These are phyloP conservation scores for Ctenicera cuprea DNA, from an alignment of 2,888 invertebrate genomes.

Conservation along the genomic window DNA sequence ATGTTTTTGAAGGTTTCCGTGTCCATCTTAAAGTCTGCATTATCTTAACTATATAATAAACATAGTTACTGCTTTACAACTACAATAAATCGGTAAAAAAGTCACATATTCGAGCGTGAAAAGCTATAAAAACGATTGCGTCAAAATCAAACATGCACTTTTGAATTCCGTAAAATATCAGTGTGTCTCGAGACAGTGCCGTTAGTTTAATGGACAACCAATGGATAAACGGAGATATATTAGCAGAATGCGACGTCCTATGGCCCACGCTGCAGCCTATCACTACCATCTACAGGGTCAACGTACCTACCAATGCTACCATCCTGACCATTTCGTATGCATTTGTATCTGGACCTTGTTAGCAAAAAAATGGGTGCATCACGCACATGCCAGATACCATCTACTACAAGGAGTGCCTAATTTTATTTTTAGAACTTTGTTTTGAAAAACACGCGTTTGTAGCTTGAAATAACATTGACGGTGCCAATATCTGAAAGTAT, in stretches of 20 bases:
- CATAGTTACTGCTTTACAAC: constrained; percentile 23
- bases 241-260: constrained; percentile 65
- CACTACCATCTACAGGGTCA: constrained; percentile 68
- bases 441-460: too few relatives aligned
- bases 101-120: constrained; percentile 30
- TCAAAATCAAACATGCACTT: constrained; percentile 57
- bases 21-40: background rate
- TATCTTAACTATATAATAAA: constrained; percentile 18
- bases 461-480: too few relatives aligned
- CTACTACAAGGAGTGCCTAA: constrained; percentile 19
- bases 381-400: constrained; percentile 42
- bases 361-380: constrained; percentile 52
- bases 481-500: too few relatives aligned
- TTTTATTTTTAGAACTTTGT: background rate
- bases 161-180: constrained; percentile 61
- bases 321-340: constrained; percentile 53
- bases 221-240: constrained; percentile 63
- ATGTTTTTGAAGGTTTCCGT: background rate
- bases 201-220: constrained; percentile 65
- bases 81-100: constrained; percentile 25
- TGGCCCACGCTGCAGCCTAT: constrained; percentile 66
- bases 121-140: constrained; percentile 38
- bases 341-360: constrained; percentile 51
- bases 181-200: constrained; percentile 60
- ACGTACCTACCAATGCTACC: constrained; percentile 57